Conservation (phyloP, 53 echinoderm and acorn worm genomes). For the Echinarachnius parma region DNA sequence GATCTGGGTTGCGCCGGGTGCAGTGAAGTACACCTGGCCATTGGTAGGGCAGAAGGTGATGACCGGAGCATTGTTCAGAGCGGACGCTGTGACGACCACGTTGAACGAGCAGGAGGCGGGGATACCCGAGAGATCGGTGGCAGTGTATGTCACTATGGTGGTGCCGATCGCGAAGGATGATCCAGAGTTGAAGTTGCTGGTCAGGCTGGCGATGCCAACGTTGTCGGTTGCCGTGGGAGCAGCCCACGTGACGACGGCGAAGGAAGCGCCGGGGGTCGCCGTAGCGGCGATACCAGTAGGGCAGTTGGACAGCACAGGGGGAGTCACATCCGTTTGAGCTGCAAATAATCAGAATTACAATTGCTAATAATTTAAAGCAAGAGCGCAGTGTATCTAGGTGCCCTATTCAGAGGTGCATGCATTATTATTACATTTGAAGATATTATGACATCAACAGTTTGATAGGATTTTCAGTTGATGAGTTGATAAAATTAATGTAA, state of each 20-base stretch:
- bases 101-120: conserved; percentile 50
- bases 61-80: conserved; percentile 29
- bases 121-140: conserved; percentile 51
- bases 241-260: conserved; percentile 58
- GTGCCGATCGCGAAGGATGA: conserved; percentile 46
- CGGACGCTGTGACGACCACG: conserved; percentile 28
- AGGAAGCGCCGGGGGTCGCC: conserved; percentile 38
- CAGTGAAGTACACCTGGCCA: conserved; percentile 41
- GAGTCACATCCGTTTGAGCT: conserved; percentile 30
- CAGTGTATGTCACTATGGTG: conserved; percentile 55
- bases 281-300: conserved; percentile 43
- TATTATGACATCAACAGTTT: too few species aligned
- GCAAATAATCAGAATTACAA: neutral
- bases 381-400: too few species aligned
- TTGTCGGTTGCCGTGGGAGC: conserved; percentile 68
- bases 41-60: conserved; percentile 52
- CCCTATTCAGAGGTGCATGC: too few species aligned
- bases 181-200: conserved; percentile 35
- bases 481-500: too few species aligned
- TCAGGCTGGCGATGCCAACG: conserved; percentile 12
- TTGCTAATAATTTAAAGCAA: too few species aligned
- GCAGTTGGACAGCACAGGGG: conserved; percentile 63
- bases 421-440: too few species aligned
- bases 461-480: too few species aligned
- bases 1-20: conserved; percentile 21